A percentile compares a stretch with the other conserved stretches of the same genome.
These are phyloP conservation scores for Teleogryllus oceanicus DNA, from an alignment of 2,888 invertebrate species.

Conservation along the genomic window DNA sequence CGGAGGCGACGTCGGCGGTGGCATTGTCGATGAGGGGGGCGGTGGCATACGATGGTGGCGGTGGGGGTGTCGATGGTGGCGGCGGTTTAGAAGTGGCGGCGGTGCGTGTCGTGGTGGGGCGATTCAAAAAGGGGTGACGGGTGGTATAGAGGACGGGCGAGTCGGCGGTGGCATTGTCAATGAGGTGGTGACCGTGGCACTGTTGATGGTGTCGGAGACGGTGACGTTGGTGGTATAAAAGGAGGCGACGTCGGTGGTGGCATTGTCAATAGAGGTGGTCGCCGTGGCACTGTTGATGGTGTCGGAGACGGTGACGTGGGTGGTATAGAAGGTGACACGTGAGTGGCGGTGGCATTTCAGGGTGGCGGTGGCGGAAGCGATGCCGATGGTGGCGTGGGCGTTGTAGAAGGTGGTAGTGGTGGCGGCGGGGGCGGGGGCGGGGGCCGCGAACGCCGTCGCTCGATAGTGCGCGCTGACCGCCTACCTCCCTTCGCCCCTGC, in stretches of 20 bases:
- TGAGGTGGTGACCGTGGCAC: neutral
- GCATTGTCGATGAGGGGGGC: neutral
- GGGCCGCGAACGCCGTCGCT: neutral
- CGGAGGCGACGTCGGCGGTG: too few relatives aligned
- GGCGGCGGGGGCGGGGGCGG: too few relatives aligned
- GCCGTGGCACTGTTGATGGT: too few relatives aligned
- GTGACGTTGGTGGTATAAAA: neutral
- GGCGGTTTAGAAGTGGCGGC: too few relatives aligned
- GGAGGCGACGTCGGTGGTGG: neutral
- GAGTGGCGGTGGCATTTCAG: neutral
- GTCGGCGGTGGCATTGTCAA: too few relatives aligned
- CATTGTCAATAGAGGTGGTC: too few relatives aligned
- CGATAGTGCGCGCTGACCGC: neutral
- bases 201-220: neutral
- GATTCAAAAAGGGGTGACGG: too few relatives aligned
- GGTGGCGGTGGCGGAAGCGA: too few relatives aligned
- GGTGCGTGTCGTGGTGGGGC: too few relatives aligned
- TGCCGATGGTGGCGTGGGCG: too few relatives aligned
- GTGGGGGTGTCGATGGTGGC: constrained; percentile 24
- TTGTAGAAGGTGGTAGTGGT: neutral
- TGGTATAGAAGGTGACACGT: neutral
- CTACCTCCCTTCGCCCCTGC: neutral
- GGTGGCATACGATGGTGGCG: neutral
- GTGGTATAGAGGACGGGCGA: too few relatives aligned
- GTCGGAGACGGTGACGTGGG: neutral